A percentile compares a stretch with the other conserved stretches of the same genome.
Evolutionary conservation across 2,113 vertebrate species (phyloP).

Genomic region (Nothoprocta pentlandii): DNA sequence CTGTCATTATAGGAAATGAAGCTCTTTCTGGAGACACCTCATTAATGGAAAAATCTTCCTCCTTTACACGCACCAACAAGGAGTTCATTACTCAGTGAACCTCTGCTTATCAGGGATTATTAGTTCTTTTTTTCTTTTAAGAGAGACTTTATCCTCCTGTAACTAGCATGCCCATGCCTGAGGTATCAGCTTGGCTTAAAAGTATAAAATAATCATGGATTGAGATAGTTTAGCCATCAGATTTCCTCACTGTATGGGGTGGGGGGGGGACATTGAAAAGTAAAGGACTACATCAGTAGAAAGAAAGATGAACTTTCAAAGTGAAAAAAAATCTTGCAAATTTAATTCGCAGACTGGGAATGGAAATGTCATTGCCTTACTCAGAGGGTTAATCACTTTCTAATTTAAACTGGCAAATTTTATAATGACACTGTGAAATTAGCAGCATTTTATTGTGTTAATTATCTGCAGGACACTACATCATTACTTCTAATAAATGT

Average conservation of each 20-base stretch:
- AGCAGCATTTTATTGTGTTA: conserved; percentile 89
- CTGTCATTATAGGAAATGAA: conserved; percentile 65
- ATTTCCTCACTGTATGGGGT: background rate
- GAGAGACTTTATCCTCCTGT: conserved; percentile 19
- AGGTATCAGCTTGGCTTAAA: background rate
- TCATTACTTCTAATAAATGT: conserved; percentile 88
- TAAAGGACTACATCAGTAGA: conserved; percentile 1
- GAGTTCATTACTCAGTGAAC: conserved; percentile 72
- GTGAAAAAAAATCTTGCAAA: conserved; percentile 77
- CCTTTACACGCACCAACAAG: conserved; percentile 50
- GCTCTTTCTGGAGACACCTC: conserved; percentile 59
- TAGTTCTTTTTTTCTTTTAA: conserved; percentile 26
- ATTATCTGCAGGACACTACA: conserved; percentile 87
- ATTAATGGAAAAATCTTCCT: conserved; percentile 68
- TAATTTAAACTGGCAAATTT: conserved; percentile 86
- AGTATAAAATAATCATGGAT: conserved; percentile 8
- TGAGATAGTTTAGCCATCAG: background rate
- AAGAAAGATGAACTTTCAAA: conserved; percentile 71
- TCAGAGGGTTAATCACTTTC: conserved; percentile 87
- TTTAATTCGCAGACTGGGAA: conserved; percentile 85
- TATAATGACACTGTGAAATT: conserved; percentile 91
- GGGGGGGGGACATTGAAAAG: background rate
- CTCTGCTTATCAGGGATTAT: conserved; percentile 49
- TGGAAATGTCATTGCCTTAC: conserved; percentile 85
- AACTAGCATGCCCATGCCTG: background rate